Percentiles rank a stretch among this genome's conserved stretches.
Evolutionary conservation across 1,140 invertebrate species (phyloP).

Genomic region (Macrobrachium rosenbergii): DNA sequence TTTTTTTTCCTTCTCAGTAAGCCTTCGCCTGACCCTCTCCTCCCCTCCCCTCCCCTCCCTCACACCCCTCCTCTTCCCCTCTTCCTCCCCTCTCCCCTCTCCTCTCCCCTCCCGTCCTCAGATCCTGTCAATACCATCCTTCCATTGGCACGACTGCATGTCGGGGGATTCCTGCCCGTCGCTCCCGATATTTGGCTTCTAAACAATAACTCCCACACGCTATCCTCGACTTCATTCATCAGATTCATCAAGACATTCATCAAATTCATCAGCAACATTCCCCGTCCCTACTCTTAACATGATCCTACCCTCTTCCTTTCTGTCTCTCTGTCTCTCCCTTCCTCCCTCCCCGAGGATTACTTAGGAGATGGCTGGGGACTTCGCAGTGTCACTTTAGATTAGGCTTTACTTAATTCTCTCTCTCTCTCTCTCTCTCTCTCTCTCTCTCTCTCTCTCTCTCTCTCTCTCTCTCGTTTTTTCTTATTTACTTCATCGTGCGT

Average conservation of each 20-base stretch:
- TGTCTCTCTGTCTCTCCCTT: background rate
- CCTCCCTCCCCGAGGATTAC: background rate
- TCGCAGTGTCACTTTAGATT: background rate
- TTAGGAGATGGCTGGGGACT: background rate
- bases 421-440: slow-evolving; percentile 3
- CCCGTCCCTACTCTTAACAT: background rate
- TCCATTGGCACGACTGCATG: too few species aligned
- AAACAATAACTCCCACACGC: too few species aligned
- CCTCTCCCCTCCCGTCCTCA: slow-evolving; percentile 21
- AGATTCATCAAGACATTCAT: background rate
- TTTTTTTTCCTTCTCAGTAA: background rate
- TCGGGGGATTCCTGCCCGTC: too few species aligned
- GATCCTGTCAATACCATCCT: background rate
- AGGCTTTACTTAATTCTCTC: background rate
- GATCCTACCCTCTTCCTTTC: background rate
- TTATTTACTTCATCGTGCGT: too few species aligned
- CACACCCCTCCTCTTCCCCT: background rate
- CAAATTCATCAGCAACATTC: background rate
- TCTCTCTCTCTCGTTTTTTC: background rate
- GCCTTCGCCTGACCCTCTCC: background rate
- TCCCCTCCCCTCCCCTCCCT: background rate
- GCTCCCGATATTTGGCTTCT: too few species aligned
- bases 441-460: background rate
- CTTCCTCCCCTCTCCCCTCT: slow-evolving; percentile 3
- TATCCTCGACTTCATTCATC: background rate